A percentile compares a stretch with the other conserved stretches of the same genome.
phyloP scores from a whole-genome alignment of 2,888 invertebrate genomes.

The Ophion obscuratus region DNA sequence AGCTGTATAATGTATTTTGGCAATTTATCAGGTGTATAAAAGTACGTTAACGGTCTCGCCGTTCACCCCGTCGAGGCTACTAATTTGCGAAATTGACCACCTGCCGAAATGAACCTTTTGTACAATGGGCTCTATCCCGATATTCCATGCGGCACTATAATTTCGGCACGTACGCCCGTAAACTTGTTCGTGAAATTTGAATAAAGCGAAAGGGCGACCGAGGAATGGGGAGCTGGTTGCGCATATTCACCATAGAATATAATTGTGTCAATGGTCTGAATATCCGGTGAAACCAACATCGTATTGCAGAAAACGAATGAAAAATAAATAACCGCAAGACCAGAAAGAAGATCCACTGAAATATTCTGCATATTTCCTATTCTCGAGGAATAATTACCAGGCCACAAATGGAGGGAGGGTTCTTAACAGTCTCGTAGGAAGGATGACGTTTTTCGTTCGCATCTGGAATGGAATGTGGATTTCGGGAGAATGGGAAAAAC shows the following conservation, averaged over 20 bases:
- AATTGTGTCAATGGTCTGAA: conserved; percentile 16
- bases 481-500: conserved; percentile 33
- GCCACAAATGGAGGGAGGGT: background rate
- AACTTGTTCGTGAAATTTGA: conserved; percentile 64
- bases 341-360: background rate
- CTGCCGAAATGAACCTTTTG: conserved; percentile 61
- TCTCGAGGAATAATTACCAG: background rate
- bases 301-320: conserved; percentile 1
- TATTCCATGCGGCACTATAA: conserved; percentile 6
- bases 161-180: conserved; percentile 35
- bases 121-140: conserved; percentile 12
- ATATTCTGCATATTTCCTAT: background rate
- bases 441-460: conserved; percentile 18
- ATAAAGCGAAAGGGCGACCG: conserved; percentile 47
- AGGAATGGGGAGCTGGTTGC: conserved; percentile 33
- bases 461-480: conserved; percentile 30
- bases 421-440: background rate
- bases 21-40: conserved; percentile 27
- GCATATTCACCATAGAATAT: conserved; percentile 23
- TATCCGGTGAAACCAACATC: background rate
- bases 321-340: background rate
- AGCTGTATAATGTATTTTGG: conserved; percentile 20
- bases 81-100: conserved; percentile 66
- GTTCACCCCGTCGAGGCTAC: conserved; percentile 30
- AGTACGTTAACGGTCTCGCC: conserved; percentile 8